Conservation (phyloP, 2,888 invertebrate genomes). For the Acholoe squamosa region DNA sequence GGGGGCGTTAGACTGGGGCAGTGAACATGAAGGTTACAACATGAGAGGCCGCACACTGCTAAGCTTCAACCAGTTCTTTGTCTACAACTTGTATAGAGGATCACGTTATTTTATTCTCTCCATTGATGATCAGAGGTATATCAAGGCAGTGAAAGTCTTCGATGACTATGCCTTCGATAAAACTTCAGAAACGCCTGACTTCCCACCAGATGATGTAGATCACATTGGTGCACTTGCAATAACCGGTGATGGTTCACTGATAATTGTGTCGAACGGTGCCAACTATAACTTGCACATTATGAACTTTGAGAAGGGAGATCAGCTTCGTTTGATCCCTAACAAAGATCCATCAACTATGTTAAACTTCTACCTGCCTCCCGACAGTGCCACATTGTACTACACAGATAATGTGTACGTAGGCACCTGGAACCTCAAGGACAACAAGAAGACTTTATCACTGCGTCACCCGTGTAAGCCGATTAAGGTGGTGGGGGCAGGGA, state of each 20-base stretch:
- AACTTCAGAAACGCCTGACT: constrained; percentile 57
- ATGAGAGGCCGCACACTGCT: constrained; percentile 19
- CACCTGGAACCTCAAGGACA: constrained; percentile 45
- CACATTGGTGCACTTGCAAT: constrained; percentile 63
- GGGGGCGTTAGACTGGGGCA: constrained; percentile 51
- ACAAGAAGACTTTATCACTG: not conserved
- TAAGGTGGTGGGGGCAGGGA: constrained; percentile 55
- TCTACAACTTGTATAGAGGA: constrained; percentile 61
- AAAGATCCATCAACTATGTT: constrained; percentile 25
- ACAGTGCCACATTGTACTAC: constrained; percentile 52
- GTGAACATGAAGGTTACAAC: not conserved
- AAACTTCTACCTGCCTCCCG: constrained; percentile 28
- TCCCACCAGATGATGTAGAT: constrained; percentile 58
- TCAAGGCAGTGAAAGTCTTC: constrained; percentile 56
- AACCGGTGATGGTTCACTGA: not conserved
- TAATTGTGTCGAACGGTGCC: constrained; percentile 63
- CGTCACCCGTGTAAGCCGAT: constrained; percentile 65
- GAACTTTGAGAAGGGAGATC: constrained; percentile 1
- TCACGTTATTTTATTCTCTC: constrained; percentile 59
- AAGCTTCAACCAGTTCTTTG: constrained; percentile 5
- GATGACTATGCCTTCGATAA: constrained; percentile 37
- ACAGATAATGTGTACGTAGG: constrained; percentile 19
- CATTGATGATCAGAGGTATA: not conserved
- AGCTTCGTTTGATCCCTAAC: not conserved
- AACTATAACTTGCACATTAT: constrained; percentile 61